phyloP scores from a whole-genome alignment of 1,140 invertebrate genomes.

The Rhagoletis pomonella region DNA sequence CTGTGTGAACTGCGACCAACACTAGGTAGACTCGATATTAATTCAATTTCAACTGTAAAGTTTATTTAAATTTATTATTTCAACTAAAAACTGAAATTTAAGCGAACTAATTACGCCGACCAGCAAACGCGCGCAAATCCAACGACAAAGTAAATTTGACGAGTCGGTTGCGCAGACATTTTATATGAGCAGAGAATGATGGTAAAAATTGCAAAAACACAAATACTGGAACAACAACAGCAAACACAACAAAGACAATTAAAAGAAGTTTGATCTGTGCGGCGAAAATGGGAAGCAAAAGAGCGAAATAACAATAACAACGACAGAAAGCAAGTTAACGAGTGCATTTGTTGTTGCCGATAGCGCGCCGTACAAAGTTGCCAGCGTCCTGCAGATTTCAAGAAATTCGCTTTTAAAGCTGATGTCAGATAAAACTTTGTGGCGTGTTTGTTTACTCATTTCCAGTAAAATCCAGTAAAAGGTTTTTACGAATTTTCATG shows the following conservation, averaged over 20 bases:
- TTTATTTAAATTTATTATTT: not conserved
- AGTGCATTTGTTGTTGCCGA: too few species aligned
- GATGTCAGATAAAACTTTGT: too few species aligned
- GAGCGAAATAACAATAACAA: not conserved
- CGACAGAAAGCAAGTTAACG: too few species aligned
- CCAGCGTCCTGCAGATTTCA: not conserved
- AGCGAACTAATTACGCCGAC: not conserved
- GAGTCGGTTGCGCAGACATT: conserved; percentile 45
- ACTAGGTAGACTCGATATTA: not conserved
- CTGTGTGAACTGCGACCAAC: not conserved
- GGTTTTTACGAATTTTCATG: too few species aligned
- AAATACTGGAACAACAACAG: not conserved
- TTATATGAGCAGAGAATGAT: conserved; percentile 35
- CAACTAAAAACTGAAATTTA: not conserved
- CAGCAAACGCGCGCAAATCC: not conserved
- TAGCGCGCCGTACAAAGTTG: not conserved
- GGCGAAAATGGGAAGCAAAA: not conserved
- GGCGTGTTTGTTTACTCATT: too few species aligned
- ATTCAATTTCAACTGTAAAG: not conserved
- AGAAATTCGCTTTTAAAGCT: too few species aligned
- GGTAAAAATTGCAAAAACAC: conserved; percentile 12
- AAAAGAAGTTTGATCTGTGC: not conserved
- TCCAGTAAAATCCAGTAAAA: too few species aligned
- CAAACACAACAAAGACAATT: not conserved
- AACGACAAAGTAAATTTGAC: conserved; percentile 24